phyloP scores from a whole-genome alignment of 30 jellyfish, hydroid and myxozoan genomes.

The Turritopsis rubra region DNA sequence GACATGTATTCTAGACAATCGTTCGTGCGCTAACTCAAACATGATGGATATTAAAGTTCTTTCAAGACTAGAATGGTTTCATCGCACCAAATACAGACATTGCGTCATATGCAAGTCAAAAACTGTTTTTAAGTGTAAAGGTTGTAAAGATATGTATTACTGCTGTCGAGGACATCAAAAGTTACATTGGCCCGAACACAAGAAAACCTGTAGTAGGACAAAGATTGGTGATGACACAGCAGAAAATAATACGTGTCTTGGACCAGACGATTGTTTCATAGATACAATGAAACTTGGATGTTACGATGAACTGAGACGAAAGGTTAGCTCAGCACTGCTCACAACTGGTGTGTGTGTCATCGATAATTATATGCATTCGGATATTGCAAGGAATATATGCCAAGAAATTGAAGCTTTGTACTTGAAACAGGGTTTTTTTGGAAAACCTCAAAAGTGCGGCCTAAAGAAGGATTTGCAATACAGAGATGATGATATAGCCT shows the following conservation, averaged over 20 bases:
- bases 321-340: slow-evolving; percentile 12
- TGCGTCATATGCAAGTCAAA: slow-evolving; percentile 16
- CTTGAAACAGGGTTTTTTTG: background rate
- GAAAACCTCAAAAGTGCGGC: background rate
- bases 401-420: slow-evolving; percentile 18
- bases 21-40: background rate
- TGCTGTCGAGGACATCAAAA: slow-evolving; percentile 18
- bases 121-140: slow-evolving; percentile 24
- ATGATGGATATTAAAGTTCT: background rate
- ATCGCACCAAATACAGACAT: background rate
- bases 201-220: background rate
- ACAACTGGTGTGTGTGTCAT: slow-evolving; percentile 28
- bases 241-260: background rate
- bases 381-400: slow-evolving; percentile 9
- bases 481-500: slow-evolving; percentile 8
- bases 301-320: slow-evolving; percentile 6
- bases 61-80: background rate
- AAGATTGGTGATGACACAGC: background rate
- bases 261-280: slow-evolving; percentile 27
- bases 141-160: slow-evolving; percentile 21
- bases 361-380: slow-evolving; percentile 23
- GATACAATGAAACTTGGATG: slow-evolving; percentile 11
- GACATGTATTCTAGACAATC: background rate
- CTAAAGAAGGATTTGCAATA: background rate
- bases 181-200: slow-evolving; percentile 22